A percentile compares a stretch with the other conserved stretches of the same genome.
phyloP scores from a whole-genome alignment of 2,888 invertebrate species.

The Spodoptera picta region DNA sequence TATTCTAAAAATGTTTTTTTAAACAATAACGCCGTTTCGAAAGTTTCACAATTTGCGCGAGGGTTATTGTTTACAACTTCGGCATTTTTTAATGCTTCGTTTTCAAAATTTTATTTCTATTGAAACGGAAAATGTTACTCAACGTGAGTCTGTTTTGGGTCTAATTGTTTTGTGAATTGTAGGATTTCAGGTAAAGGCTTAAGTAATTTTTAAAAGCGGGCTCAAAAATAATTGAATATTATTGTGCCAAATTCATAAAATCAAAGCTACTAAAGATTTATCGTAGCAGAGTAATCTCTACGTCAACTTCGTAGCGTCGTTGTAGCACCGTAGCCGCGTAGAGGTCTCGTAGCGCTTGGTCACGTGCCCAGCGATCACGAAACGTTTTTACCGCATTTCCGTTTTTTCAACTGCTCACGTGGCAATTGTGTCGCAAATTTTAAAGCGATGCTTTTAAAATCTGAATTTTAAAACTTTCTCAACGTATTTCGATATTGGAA shows the following conservation, averaged over 20 bases:
- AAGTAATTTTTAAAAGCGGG: too few species aligned
- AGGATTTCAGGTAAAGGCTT: too few species aligned
- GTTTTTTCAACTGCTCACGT: conserved; percentile 71
- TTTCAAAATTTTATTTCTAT: conserved; percentile 6
- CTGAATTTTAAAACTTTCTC: conserved; percentile 29
- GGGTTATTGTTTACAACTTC: conserved; percentile 24
- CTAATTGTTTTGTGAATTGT: too few species aligned
- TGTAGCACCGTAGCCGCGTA: conserved; percentile 54
- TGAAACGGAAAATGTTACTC: conserved; percentile 15
- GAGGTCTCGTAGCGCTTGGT: conserved; percentile 62
- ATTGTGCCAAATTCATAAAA: not conserved
- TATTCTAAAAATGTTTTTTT: conserved; percentile 35
- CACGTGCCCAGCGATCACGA: conserved; percentile 79
- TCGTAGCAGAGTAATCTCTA: conserved; percentile 13
- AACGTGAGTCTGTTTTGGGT: conserved; percentile 8
- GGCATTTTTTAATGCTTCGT: conserved; percentile 29
- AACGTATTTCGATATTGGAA: not conserved
- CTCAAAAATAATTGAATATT: too few species aligned
- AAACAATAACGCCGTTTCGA: conserved; percentile 18
- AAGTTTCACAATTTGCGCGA: conserved; percentile 35
- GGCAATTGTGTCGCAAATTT: conserved; percentile 62
- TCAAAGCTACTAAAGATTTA: conserved; percentile 10
- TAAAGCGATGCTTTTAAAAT: conserved; percentile 55
- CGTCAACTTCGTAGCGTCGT: conserved; percentile 45
- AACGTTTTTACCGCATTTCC: conserved; percentile 83